Conservation (phyloP, 2,797 vertebrate genomes). For the Nannoperca obscura region DNA sequence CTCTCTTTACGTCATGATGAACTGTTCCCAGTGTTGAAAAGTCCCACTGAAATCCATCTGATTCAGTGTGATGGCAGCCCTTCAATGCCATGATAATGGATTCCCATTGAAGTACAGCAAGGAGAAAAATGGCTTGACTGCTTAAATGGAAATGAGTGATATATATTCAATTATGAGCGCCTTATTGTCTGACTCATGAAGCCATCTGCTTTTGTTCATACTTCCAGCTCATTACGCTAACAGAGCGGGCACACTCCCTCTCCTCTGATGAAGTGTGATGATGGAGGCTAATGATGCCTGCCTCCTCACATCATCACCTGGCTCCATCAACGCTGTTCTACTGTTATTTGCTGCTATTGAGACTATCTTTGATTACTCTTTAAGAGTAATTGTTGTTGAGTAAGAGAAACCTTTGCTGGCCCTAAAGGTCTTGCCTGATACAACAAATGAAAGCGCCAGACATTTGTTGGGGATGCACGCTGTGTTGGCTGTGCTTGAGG, state of each 20-base stretch:
- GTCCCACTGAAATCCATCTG: constrained; percentile 53
- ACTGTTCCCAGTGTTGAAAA: constrained; percentile 43
- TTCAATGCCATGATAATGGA: constrained; percentile 46
- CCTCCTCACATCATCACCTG: constrained; percentile 76
- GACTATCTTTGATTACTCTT: constrained; percentile 40
- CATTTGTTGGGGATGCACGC: constrained; percentile 55
- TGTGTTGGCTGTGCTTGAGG: constrained; percentile 66
- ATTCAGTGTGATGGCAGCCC: constrained; percentile 52
- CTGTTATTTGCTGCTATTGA: constrained; percentile 36
- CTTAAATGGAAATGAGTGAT: constrained; percentile 67
- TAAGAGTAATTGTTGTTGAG: constrained; percentile 28
- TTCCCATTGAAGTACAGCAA: constrained; percentile 50
- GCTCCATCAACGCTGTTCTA: constrained; percentile 61
- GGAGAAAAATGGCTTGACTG: constrained; percentile 36
- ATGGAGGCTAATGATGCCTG: constrained; percentile 79
- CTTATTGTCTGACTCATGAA: constrained; percentile 78
- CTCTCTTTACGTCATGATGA: constrained; percentile 37
- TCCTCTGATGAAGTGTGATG: constrained; percentile 79
- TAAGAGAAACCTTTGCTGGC: not conserved
- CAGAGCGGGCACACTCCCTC: constrained; percentile 67
- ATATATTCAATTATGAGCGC: constrained; percentile 67
- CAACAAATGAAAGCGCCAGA: constrained; percentile 30
- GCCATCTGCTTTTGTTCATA: constrained; percentile 83
- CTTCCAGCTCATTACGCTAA: constrained; percentile 79
- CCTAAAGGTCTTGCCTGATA: not conserved